Conservation (phyloP, 2,113 vertebrate genomes). For the Sinocyclocheilus anophthalmus region DNA sequence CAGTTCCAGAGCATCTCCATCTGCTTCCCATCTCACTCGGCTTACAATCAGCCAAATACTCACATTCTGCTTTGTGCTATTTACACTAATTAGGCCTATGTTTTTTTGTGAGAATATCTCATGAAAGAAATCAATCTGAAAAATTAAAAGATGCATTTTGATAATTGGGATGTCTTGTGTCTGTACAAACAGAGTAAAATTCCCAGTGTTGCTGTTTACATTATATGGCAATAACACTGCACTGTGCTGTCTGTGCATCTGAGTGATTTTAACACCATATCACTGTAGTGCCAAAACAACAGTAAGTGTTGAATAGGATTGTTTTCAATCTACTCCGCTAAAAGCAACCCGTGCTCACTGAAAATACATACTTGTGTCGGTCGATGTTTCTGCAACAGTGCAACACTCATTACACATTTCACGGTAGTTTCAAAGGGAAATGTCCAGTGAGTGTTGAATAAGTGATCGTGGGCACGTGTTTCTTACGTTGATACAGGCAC, state of each 20-base stretch:
- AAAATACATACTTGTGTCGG: no score
- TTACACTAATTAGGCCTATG: background rate
- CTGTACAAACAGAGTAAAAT: background rate
- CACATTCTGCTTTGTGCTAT: background rate
- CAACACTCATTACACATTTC: no score
- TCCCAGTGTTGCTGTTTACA: background rate
- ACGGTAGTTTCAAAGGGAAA: background rate
- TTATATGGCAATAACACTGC: background rate
- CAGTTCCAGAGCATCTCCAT: background rate
- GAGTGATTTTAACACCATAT: background rate
- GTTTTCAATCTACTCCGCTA: background rate
- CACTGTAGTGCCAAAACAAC: background rate
- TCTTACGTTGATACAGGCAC: no score
- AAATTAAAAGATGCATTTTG: background rate
- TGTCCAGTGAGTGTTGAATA: background rate
- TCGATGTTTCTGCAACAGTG: no score
- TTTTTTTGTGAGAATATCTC: background rate
- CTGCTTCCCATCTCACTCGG: background rate
- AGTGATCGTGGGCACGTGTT: no score
- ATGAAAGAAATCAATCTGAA: background rate
- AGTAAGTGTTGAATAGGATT: background rate
- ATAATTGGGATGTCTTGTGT: background rate
- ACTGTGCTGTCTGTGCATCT: background rate
- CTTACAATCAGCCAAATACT: background rate
- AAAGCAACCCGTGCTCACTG: no score